A percentile compares a stretch with the other conserved stretches of the same genome.
phyloP scores from a whole-genome alignment of 1,140 invertebrate genomes.

The Drosophila watanabei region DNA sequence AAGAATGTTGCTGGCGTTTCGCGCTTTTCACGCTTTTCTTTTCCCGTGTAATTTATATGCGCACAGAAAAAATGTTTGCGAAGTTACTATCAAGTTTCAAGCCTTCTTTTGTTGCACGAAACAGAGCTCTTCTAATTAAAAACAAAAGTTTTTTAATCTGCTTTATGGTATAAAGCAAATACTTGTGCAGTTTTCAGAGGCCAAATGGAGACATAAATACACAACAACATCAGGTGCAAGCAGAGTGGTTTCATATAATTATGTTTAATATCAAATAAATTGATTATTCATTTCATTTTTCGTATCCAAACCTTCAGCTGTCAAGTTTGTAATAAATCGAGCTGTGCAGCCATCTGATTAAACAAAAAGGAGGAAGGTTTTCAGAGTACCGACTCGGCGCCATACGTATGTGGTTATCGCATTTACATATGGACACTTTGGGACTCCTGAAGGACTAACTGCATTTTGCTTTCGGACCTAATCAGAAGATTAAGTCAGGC shows the following conservation, averaged over 20 bases:
- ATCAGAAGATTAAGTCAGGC: slow-evolving; percentile 32
- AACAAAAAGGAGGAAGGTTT: too few relatives aligned
- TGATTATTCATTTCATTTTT: neutral
- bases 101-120: slow-evolving; percentile 65
- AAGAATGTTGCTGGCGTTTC: slow-evolving; percentile 39
- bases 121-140: slow-evolving; percentile 79
- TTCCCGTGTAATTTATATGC: slow-evolving; percentile 71
- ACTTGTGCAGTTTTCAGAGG: slow-evolving; percentile 66
- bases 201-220: slow-evolving; percentile 13
- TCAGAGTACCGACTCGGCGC: too few relatives aligned
- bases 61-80: slow-evolving; percentile 66
- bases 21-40: slow-evolving; percentile 29
- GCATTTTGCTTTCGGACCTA: slow-evolving; percentile 7
- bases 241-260: neutral
- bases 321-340: neutral
- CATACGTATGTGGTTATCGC: neutral
- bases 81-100: slow-evolving; percentile 57
- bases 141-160: slow-evolving; percentile 83
- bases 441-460: neutral
- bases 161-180: slow-evolving; percentile 78
- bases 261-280: neutral
- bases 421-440: slow-evolving; percentile 2
- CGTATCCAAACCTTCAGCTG: neutral
- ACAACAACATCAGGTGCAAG: neutral
- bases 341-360: neutral